phyloP scores from a whole-genome alignment of 2,113 vertebrate species.

The Poecile atricapillus region DNA sequence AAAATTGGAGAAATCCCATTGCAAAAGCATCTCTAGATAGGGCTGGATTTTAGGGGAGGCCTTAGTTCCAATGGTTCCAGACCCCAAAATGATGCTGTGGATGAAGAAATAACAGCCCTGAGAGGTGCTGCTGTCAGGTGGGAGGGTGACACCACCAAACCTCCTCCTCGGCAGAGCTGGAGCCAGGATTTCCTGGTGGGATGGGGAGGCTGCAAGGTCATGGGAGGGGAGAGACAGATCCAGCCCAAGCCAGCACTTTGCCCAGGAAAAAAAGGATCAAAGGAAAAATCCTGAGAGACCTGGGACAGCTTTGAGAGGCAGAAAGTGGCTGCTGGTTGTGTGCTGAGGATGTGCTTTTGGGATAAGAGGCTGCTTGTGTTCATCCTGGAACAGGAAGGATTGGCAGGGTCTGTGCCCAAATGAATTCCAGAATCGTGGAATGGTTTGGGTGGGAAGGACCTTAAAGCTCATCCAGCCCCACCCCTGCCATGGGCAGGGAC shows the following conservation, averaged over 20 bases:
- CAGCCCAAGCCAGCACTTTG: background rate
- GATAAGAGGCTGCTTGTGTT: background rate
- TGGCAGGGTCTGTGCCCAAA: background rate
- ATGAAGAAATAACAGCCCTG: background rate
- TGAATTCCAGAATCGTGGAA: rapidly evolving
- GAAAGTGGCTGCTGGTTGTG: background rate
- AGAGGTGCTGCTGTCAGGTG: rapidly evolving
- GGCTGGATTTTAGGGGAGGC: background rate
- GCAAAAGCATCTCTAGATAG: background rate
- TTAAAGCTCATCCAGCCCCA: background rate
- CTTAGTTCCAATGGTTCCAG: background rate
- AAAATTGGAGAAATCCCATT: background rate
- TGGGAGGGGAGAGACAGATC: background rate
- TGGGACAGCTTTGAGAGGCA: background rate
- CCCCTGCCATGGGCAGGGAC: background rate
- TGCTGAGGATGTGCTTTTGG: background rate
- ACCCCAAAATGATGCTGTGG: background rate
- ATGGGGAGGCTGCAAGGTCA: rapidly evolving
- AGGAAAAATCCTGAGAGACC: background rate
- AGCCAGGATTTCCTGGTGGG: background rate
- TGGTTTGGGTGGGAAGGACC: background rate
- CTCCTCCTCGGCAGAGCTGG: background rate
- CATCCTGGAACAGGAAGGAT: background rate
- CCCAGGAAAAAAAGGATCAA: rapidly evolving
- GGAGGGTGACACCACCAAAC: background rate